Base-by-base conservation (phyloP, 2,797 vertebrate species). In the Scleropages formosus region DNA sequence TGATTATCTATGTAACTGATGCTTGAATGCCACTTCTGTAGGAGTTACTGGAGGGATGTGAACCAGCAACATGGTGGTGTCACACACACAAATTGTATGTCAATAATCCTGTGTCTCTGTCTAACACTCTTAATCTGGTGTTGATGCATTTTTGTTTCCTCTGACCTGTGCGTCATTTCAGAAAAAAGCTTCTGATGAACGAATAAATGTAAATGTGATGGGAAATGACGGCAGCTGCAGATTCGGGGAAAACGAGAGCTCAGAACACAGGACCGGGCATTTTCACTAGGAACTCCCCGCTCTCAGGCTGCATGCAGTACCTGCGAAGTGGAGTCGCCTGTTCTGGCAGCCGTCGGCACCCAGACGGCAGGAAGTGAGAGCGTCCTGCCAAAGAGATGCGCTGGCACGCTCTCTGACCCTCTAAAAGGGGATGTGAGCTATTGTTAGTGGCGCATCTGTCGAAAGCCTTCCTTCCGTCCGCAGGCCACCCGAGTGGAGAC, bases 301-400 rank as follows among this genome's bases (percentile, higher is more conserved):
- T 31, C 47, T 27, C 11, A 9, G 66, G 68, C 20, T 46, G 59
- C 18, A 69, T 63, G 65, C 63, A 63, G 81, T 85, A 82, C 77
- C 69, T 80, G 73, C 69, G 49, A 80, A 77, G 78, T 78, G 31
- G 74, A 82, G 82, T 89, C 87, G 88, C 87, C 72, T 18, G 16
- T n/a, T n/a, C n/a, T n/a, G n/a, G n/a, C n/a, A n/a, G n/a, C 0
- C 47, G 46, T 80, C 78, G 85, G 84, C 81, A 75, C 69, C 86
- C 87, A 90, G 88, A 90, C 88, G 85, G 83, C 80, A 76, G 89
- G 91, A 91, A 90, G 88, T 86, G 89, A 92, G 91, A 91, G 87
- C 89, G 88, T 78, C 0, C 66, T 78, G 65, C 56, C 51, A 58
- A 58, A 53, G 59, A 70, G 31, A 75, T 20, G 47, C 73, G 27